Base-by-base conservation (phyloP, 2,888 invertebrate genomes). In the Formica aserva region DNA sequence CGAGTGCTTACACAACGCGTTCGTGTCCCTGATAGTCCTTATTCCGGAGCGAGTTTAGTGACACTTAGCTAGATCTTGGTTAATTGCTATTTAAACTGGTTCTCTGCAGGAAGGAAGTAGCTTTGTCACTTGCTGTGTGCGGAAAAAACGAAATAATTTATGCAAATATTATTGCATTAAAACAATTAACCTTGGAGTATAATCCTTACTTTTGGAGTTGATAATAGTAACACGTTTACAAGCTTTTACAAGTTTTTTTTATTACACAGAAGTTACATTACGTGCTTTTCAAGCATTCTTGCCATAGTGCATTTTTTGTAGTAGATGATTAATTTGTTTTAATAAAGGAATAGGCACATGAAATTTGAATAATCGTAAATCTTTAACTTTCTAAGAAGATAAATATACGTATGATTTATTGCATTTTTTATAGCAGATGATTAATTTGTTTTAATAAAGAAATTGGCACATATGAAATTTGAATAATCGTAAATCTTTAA, bases 51-150 rank as follows among this genome's bases (percentile, higher is more conserved):
- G 22, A 66, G 45, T 76, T 74, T 18, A 26, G 18, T 67, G 32
- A 67, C 13, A 67, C 13, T 62, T 62, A n/a, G 1, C 6, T 26
- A n/a, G 45, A 52, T n/a, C 48, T 52, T 52, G 22, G 38, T 55
- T 67, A 52, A 52, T 52, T 26, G 52, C 26, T 75, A 29, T 69
- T 76, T 76, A 66, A 76, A 52, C 67, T 38, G 52, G 13, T 66
- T 66, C 18, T 26, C 22, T 18, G 6, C 35, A 18, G 18, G 9
- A 66, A 55, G 35, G 13, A 76, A 67, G 15, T 26, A 9, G 18
- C 45, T 75, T 63, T 22, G 29, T 75, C 45, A n/a, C 52, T 76
- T n/a, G 3, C 67, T 48, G 48, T 18, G 22, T 6, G 18, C 48
- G 15, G 38, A n/a, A 38, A 71, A n/a, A 38, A 55, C 41, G n/a